Evolutionary conservation across 1,140 invertebrate genomes (phyloP).

Genomic region (Drosophila mojavensis): DNA sequence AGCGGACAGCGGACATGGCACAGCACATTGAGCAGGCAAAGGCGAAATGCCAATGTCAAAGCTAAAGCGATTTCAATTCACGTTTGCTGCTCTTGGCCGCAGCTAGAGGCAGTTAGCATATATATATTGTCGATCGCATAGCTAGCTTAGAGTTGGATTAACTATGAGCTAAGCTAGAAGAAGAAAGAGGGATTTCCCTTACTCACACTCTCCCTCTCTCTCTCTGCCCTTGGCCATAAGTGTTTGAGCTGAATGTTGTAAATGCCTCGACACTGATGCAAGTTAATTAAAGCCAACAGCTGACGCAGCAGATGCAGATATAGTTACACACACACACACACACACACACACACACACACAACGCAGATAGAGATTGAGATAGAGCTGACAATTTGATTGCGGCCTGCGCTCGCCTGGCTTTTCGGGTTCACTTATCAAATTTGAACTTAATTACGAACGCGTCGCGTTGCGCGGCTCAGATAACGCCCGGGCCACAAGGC

Average conservation of each 20-base stretch:
- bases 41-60: constrained; percentile 3
- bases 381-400: constrained; percentile 61
- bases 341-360: not conserved
- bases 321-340: constrained; percentile 2
- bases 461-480: constrained; percentile 51
- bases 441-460: constrained; percentile 69
- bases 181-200: too few relatives aligned
- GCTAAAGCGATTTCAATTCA: constrained; percentile 24
- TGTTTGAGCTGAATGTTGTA: constrained; percentile 4
- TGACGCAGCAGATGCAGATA: constrained; percentile 7
- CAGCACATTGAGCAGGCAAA: not conserved
- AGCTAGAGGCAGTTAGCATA: not conserved
- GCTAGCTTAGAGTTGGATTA: too few relatives aligned
- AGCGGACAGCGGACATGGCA: not conserved
- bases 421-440: constrained; percentile 70
- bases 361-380: constrained; percentile 9
- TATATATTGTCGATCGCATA: not conserved
- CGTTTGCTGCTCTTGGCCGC: constrained; percentile 11
- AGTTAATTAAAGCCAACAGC: too few relatives aligned
- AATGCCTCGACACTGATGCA: constrained; percentile 9
- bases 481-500: constrained; percentile 20
- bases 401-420: not conserved
- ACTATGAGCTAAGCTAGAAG: too few relatives aligned
- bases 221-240: not conserved
- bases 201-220: too few relatives aligned